Percentiles rank a stretch among this genome's conserved stretches.
phyloP scores from a whole-genome alignment of 2,797 vertebrate species.

The Phataginus tricuspis region DNA sequence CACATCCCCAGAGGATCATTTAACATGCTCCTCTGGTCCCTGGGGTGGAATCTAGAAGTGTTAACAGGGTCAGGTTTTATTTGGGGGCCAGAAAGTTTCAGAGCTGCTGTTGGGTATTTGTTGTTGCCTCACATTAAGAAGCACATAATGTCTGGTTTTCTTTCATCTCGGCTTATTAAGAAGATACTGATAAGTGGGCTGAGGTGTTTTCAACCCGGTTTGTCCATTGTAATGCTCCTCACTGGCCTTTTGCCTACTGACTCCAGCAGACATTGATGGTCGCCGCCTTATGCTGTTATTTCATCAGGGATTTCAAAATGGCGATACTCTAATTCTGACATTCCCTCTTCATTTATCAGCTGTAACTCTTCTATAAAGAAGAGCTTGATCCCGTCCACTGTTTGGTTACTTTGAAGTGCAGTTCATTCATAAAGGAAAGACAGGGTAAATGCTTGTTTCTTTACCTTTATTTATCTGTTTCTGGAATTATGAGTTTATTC shows the following conservation, averaged over 20 bases:
- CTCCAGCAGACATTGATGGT: neutral
- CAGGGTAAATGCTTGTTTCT: neutral
- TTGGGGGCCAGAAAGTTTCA: neutral
- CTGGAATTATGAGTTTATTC: conserved; percentile 36
- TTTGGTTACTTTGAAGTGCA: neutral
- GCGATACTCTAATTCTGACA: neutral
- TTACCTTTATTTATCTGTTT: conserved; percentile 18
- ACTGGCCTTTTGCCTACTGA: neutral
- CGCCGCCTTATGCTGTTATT: neutral
- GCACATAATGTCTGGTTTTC: neutral
- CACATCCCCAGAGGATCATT: neutral
- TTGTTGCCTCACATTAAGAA: neutral
- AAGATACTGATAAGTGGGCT: neutral
- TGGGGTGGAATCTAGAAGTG: neutral
- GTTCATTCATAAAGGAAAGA: neutral
- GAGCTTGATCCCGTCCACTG: neutral
- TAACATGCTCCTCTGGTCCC: neutral
- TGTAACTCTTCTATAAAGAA: conserved; percentile 33
- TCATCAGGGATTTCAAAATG: conserved; percentile 18
- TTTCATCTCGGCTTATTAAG: neutral
- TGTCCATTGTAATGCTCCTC: neutral
- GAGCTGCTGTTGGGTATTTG: neutral
- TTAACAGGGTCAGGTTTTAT: neutral
- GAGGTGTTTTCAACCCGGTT: neutral
- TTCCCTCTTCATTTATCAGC: neutral